Evolutionary conservation across 2,797 vertebrate genomes (phyloP).

Genomic region (Streptopelia turtur): DNA sequence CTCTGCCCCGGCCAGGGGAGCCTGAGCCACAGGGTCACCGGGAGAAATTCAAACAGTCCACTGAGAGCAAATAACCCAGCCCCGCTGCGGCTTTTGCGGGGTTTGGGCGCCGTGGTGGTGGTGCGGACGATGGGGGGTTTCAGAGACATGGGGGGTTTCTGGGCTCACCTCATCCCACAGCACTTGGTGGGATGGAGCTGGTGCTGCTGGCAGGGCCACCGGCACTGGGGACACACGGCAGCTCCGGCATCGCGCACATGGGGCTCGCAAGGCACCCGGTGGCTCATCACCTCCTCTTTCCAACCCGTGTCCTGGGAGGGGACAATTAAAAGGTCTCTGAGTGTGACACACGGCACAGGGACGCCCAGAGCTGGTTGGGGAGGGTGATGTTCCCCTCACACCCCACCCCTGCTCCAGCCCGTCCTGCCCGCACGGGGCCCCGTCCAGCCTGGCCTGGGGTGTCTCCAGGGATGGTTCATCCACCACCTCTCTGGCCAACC

Average conservation of each 20-base stretch:
- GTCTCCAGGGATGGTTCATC: too few relatives aligned
- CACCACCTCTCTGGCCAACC: too few relatives aligned
- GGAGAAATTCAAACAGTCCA: neutral
- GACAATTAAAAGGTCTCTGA: neutral
- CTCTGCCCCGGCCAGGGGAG: neutral
- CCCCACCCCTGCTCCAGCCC: neutral
- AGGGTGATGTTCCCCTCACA: neutral
- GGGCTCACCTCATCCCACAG: neutral
- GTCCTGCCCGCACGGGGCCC: neutral
- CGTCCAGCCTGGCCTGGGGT: neutral
- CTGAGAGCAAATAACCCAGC: neutral
- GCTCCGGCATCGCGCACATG: neutral
- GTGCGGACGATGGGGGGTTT: neutral
- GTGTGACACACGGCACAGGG: neutral
- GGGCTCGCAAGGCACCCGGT: neutral
- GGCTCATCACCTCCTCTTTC: neutral
- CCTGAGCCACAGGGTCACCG: fast-evolving
- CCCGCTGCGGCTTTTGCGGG: neutral
- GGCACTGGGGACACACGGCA: neutral
- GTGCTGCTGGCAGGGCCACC: neutral
- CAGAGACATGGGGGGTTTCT: neutral
- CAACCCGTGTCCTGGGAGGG: fast-evolving
- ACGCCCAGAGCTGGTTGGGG: neutral
- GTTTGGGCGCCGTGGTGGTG: neutral
- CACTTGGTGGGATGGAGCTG: neutral